These are phyloP conservation scores for Melitaea athalia DNA, from an alignment of 2,888 invertebrate genomes.

Conservation along the genomic window DNA sequence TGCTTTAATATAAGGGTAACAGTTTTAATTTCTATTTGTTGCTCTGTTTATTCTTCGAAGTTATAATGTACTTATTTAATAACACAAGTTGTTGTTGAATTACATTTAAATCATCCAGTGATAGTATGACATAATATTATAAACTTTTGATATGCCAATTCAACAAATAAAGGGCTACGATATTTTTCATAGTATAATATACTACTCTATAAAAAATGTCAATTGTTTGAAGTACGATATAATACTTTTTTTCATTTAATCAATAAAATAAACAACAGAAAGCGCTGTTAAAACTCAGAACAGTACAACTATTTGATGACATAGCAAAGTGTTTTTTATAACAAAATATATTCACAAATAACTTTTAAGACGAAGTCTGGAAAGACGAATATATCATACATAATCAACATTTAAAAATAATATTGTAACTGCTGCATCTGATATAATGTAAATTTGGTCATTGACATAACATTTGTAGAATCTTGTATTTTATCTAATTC, in stretches of 20 bases:
- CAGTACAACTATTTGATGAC: too few species aligned
- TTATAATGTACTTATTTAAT: constrained; percentile 2
- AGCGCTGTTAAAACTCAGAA: too few species aligned
- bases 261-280: not conserved
- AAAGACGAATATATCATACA: not conserved
- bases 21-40: constrained; percentile 2
- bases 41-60: not conserved
- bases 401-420: too few species aligned
- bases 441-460: not conserved
- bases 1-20: constrained; percentile 8
- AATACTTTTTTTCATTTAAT: too few species aligned
- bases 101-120: not conserved
- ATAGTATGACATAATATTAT: not conserved
- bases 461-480: not conserved
- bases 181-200: too few species aligned
- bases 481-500: not conserved
- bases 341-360: too few species aligned
- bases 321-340: too few species aligned
- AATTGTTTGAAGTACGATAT: too few species aligned
- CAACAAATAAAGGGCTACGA: not conserved
- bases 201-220: too few species aligned
- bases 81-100: not conserved
- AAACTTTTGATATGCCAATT: not conserved
- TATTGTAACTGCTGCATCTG: not conserved
- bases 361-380: not conserved